These are phyloP conservation scores for Drosophila anomelani DNA, from an alignment of 2,888 invertebrate species.

Conservation along the genomic window DNA sequence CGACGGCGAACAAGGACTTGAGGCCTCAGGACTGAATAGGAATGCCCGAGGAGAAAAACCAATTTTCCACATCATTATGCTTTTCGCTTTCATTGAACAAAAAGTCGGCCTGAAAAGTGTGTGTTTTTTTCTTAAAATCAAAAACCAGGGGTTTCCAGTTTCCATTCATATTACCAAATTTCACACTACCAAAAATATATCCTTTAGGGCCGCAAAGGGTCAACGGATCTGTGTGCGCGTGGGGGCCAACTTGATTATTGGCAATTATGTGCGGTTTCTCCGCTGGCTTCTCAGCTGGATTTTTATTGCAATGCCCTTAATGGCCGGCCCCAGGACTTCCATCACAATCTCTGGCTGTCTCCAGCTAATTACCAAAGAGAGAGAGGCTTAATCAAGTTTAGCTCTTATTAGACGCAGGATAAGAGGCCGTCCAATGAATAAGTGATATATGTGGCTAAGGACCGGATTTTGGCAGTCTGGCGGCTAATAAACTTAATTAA, in stretches of 20 bases:
- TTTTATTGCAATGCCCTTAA: conserved; percentile 31
- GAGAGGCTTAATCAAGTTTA: conserved; percentile 58
- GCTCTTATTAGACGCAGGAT: conserved; percentile 20
- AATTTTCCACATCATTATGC: conserved; percentile 77
- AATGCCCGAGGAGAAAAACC: conserved; percentile 56
- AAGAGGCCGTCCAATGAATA: conserved; percentile 29
- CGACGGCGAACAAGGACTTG: conserved; percentile 37
- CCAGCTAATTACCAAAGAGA: conserved; percentile 45
- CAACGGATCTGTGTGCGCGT: conserved; percentile 21
- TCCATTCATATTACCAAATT: conserved; percentile 18
- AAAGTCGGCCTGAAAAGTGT: conserved; percentile 6
- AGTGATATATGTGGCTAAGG: conserved; percentile 10
- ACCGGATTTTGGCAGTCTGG: not conserved
- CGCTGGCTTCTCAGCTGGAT: conserved; percentile 28
- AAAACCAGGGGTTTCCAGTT: not conserved
- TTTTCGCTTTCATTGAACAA: conserved; percentile 62
- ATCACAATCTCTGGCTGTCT: conserved; percentile 26
- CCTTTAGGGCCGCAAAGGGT: conserved; percentile 26
- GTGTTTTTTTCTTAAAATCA: conserved; percentile 16
- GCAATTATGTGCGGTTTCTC: conserved; percentile 69
- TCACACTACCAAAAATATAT: not conserved
- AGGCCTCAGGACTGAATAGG: conserved; percentile 23
- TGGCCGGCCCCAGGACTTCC: conserved; percentile 23
- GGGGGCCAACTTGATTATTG: conserved; percentile 65
- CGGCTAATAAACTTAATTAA: conserved; percentile 20